Evolutionary conservation across 2,888 invertebrate genomes (phyloP), one percentile per base, ranked within the genome.

Genomic region (Polietes domitor): DNA sequence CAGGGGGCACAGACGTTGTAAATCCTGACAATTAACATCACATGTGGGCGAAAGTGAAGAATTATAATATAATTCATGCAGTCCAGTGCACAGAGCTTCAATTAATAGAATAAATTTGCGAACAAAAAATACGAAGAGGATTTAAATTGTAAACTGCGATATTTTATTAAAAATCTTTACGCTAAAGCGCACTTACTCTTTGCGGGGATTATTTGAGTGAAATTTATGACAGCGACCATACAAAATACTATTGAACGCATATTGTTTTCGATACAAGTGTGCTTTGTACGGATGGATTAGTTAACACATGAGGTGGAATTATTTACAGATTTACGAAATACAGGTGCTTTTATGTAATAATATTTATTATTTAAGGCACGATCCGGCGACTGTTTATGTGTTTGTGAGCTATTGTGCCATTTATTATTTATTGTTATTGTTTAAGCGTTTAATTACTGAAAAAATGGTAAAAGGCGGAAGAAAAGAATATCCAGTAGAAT

Each of bases 21-120:
- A 72, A 75, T 83, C 55, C 79, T 85, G 83, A 77, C 85, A 83
- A 68, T 85, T 85, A 12, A 47, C 74, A 82, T 85, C 83, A 63
- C 83, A 85, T 53, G 47, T 73, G 50, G 85, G 83, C 47, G 83
- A 78, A n/a, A 47, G 68, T 24, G 32, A 24, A 6, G 63, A 43
- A 77, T 80, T 70, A 68, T 80, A 82, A 63, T 78, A 79, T 26
- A 70, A 37, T 73, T 86, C 82, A 78, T 84, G 70, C n/a, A n/a
- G n/a, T 10, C 19, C 32, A 50, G 63, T 41, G 71, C 82, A 86
- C 58, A 79, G 55, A 79, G 81, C 80, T 78, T 68, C 0, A 43
- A 53, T 28, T 72, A 50, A 50, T 53, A 9, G 5, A 53, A 47
- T 47, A 24, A 24, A 24, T 21, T 21, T 58, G 15, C 15, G 21